Evolutionary conservation across 2,888 invertebrate species (phyloP), one percentile per base, ranked within the genome.

Genomic region (Darwinula stevensoni): DNA sequence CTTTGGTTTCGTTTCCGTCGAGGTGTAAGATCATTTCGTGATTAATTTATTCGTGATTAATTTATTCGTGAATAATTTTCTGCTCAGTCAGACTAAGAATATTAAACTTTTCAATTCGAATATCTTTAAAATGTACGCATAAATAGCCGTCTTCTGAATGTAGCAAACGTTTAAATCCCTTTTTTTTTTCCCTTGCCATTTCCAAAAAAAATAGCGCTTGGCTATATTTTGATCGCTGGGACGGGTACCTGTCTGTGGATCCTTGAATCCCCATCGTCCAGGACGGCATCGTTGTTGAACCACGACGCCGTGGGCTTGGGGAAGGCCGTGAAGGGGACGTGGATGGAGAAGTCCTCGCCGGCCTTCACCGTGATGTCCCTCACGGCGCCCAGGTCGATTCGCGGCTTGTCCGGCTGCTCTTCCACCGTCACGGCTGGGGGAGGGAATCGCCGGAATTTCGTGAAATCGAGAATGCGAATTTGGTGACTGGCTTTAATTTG

Each of bases 331-430:
- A 78, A 94, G 3, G 94, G 94, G 12, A 97, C 75, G 45, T 80
- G 76, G 46, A 97, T 84, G 42, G 76, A 74, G 59, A 97, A 91
- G 52, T 88, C 84, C 58, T 97, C 88, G 31, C 97, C 97, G 38
- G 94, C 94, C 40, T 80, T 67, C 3, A 97, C 88, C 3, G 78
- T 75, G 44, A 99, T 86, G 46, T 97, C 94, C 29, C 82, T 69
- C 30, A 94, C 71, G 33, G 73, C 78, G 29, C 78, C 71, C 39
- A 88, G 62, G 48, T 97, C 88, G 65, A 97, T 75, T 47, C 74
- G 67, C 15, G 97, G 97, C 49, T 88, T 86, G 53, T 88, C 88
- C 2, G 84, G 72, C 48, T 82, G 80, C 54, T 82, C 82, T 45
- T 76, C 76, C 42, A 82, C 71, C 15, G 65, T 57, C 40, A 80